These are phyloP conservation scores for Reticulitermes lucifugus DNA, from an alignment of 2,888 invertebrate genomes.

Conservation along the genomic window DNA sequence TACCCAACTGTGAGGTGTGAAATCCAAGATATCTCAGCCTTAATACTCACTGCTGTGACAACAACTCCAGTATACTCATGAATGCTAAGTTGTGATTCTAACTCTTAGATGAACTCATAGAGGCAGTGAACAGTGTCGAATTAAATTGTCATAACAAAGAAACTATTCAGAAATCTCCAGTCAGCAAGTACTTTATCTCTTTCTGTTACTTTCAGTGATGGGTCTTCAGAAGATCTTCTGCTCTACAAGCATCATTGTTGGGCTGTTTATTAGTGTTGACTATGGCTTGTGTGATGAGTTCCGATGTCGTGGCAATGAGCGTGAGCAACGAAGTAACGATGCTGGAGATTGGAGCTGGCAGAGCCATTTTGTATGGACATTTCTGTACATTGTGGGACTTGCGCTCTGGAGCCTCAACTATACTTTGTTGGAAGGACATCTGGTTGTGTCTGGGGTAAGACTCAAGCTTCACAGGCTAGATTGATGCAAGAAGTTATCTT, in stretches of 20 bases:
- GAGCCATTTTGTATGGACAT: constrained; percentile 69
- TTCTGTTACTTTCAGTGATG: constrained; percentile 66
- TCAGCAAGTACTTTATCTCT: neutral
- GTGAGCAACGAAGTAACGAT: constrained; percentile 61
- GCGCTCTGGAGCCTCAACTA: constrained; percentile 68
- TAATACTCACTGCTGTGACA: too few species aligned
- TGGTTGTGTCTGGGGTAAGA: constrained; percentile 45
- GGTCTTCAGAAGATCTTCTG: constrained; percentile 71
- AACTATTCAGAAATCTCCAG: neutral
- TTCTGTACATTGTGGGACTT: constrained; percentile 67
- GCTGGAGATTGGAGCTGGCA: constrained; percentile 66
- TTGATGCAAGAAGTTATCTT: too few species aligned
- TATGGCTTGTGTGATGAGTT: constrained; percentile 73
- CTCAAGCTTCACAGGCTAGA: too few species aligned
- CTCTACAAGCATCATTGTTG: constrained; percentile 70
- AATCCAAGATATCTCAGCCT: too few species aligned
- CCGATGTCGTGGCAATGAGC: constrained; percentile 68
- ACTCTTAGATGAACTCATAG: too few species aligned
- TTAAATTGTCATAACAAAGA: neutral
- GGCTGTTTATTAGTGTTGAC: constrained; percentile 71
- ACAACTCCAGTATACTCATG: too few species aligned
- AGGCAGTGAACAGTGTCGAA: too few species aligned
- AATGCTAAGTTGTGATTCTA: too few species aligned
- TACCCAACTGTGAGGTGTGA: too few species aligned
- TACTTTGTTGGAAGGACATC: constrained; percentile 64